Conservation (phyloP, 1,140 invertebrate species). For the Scaptodrosophila lebanonensis region DNA sequence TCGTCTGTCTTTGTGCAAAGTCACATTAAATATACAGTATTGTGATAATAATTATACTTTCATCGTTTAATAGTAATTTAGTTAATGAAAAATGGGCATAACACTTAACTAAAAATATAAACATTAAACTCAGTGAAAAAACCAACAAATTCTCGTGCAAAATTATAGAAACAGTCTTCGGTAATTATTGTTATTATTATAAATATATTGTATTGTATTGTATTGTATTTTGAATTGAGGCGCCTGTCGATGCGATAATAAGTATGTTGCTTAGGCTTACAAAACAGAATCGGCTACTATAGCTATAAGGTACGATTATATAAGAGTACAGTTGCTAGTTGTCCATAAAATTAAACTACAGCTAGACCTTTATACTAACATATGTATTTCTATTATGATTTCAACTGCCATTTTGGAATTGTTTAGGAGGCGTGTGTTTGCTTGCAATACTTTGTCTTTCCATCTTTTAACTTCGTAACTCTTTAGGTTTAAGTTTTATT, state of each 20-base stretch:
- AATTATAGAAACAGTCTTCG: constrained; percentile 47
- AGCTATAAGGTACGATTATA: constrained; percentile 50
- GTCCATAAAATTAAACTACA: constrained; percentile 18
- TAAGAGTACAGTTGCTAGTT: constrained; percentile 15
- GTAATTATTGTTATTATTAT: too few species aligned
- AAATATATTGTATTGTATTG: too few species aligned
- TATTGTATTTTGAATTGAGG: too few species aligned
- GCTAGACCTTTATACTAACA: constrained; percentile 13
- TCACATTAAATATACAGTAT: constrained; percentile 7
- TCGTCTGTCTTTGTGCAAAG: constrained; percentile 58
- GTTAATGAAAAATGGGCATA: constrained; percentile 28
- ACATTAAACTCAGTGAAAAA: too few species aligned
- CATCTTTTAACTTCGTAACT: neutral
- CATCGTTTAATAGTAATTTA: too few species aligned
- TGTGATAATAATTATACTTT: constrained; percentile 2
- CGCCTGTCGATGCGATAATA: too few species aligned
- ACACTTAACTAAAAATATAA: constrained; percentile 41
- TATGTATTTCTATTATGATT: too few species aligned
- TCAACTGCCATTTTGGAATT: constrained; percentile 32
- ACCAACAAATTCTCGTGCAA: too few species aligned
- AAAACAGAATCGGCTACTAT: constrained; percentile 42
- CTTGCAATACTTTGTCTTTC: constrained; percentile 17
- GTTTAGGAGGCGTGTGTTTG: constrained; percentile 5
- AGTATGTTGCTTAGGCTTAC: constrained; percentile 25
- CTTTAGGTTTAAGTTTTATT: neutral